Percentiles rank a stretch among this genome's conserved stretches.
Conservation (phyloP, 2,888 invertebrate species). For the Oxyteleia sp. region DNA sequence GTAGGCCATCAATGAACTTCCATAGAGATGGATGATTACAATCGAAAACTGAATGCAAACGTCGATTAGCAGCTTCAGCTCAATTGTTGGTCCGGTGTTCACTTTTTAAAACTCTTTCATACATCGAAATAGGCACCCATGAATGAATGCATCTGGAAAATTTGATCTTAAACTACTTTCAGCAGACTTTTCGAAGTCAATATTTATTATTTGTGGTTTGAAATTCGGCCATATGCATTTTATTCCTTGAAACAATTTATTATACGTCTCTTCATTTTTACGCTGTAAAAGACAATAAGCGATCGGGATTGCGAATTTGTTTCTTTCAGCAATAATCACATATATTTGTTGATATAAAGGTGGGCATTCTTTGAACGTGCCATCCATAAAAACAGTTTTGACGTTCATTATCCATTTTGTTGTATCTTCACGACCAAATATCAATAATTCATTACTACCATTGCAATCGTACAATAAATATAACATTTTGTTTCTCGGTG, state of each 20-base stretch:
- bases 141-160: no score
- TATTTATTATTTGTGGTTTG: not conserved
- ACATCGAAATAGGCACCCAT: not conserved
- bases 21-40: slow-evolving; percentile 24
- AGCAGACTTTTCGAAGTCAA: not conserved
- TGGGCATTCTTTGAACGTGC: slow-evolving; percentile 5
- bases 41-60: slow-evolving; percentile 27
- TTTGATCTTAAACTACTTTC: no score
- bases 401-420: no score
- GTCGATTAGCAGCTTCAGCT: slow-evolving; percentile 27
- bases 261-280: not conserved
- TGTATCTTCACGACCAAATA: no score
- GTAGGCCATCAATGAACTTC: slow-evolving; percentile 27
- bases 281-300: not conserved
- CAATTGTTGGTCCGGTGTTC: slow-evolving; percentile 16
- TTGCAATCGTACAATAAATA: no score
- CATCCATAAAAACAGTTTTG: slow-evolving; percentile 1
- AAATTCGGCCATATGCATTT: slow-evolving; percentile 3
- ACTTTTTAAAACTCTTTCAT: not conserved
- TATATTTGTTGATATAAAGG: slow-evolving; percentile 4
- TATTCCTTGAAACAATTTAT: slow-evolving; percentile 4
- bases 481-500: no score
- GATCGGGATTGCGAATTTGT: not conserved
- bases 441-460: no score
- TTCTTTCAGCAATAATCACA: slow-evolving; percentile 11